A percentile compares a stretch with the other conserved stretches of the same genome.
Evolutionary conservation across 2,113 vertebrate genomes (phyloP).

Genomic region (Hoplias malabaricus): DNA sequence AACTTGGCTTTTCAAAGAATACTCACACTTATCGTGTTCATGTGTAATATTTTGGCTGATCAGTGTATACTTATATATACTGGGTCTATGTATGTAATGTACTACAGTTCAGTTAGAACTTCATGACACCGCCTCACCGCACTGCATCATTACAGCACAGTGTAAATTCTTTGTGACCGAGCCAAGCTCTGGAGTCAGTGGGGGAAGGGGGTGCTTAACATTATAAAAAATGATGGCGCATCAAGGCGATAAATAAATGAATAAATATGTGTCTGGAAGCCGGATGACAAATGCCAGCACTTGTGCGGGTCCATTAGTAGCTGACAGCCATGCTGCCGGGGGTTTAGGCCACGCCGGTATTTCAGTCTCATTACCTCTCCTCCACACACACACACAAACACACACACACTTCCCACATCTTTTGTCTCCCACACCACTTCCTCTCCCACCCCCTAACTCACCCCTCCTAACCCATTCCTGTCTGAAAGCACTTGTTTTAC

Average conservation of each 20-base stretch:
- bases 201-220: slow-evolving; percentile 58
- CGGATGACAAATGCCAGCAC: slow-evolving; percentile 73
- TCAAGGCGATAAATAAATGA: slow-evolving; percentile 76
- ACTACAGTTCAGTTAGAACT: not conserved
- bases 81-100: slow-evolving; percentile 5
- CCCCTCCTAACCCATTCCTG: slow-evolving; percentile 92
- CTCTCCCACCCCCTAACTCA: slow-evolving; percentile 89
- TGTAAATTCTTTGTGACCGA: not conserved
- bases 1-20: too few species aligned
- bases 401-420: slow-evolving; percentile 2
- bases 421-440: slow-evolving; percentile 63
- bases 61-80: too few species aligned
- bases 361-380: slow-evolving; percentile 86
- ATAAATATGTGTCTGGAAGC: slow-evolving; percentile 76
- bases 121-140: slow-evolving; percentile 7
- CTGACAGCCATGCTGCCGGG: slow-evolving; percentile 71
- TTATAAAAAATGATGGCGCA: slow-evolving; percentile 77
- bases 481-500: slow-evolving; percentile 91
- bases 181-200: not conserved
- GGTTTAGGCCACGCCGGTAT: slow-evolving; percentile 76
- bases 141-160: slow-evolving; percentile 6
- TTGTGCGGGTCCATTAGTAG: slow-evolving; percentile 74
- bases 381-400: not conserved
- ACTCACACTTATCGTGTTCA: too few species aligned
- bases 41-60: too few species aligned